Conservation (phyloP, 2,797 vertebrate species). For the Danio albolineatus region DNA sequence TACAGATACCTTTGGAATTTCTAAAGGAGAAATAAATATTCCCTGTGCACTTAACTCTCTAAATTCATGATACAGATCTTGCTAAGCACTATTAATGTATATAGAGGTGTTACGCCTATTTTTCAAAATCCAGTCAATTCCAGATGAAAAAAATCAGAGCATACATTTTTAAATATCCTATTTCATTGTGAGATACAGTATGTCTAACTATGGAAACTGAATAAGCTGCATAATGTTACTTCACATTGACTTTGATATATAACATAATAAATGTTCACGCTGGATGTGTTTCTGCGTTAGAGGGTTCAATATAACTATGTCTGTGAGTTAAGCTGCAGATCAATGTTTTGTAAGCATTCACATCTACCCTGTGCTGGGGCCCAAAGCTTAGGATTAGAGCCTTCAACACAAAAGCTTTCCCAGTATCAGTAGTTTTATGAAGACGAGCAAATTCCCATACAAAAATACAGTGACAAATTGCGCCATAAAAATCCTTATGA, state of each 20-base stretch:
- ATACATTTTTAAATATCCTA: not conserved
- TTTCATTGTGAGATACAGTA: not conserved
- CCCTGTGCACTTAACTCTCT: not conserved
- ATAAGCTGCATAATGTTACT: not conserved
- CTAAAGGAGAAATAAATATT: conserved; percentile 15
- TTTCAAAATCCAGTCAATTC: not conserved
- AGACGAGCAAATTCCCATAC: conserved; percentile 11
- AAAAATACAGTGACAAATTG: not conserved
- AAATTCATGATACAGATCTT: not conserved
- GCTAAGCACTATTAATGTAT: not conserved
- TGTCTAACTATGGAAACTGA: not conserved
- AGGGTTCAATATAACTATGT: not conserved
- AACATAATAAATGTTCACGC: not conserved
- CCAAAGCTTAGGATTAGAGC: conserved; percentile 27
- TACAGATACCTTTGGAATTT: conserved; percentile 48
- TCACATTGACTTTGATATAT: not conserved
- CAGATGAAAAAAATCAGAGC: conserved; percentile 4
- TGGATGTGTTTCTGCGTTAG: not conserved
- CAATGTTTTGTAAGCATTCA: conserved; percentile 12
- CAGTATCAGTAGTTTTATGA: conserved; percentile 24
- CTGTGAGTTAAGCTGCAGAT: not conserved
- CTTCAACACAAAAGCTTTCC: conserved; percentile 36
- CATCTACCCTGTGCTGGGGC: conserved; percentile 23
- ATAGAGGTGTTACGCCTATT: too few relatives aligned
- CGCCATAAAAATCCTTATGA: not conserved